Evolutionary conservation across 2,797 vertebrate species (phyloP).

Genomic region (Hyperoplus immaculatus): DNA sequence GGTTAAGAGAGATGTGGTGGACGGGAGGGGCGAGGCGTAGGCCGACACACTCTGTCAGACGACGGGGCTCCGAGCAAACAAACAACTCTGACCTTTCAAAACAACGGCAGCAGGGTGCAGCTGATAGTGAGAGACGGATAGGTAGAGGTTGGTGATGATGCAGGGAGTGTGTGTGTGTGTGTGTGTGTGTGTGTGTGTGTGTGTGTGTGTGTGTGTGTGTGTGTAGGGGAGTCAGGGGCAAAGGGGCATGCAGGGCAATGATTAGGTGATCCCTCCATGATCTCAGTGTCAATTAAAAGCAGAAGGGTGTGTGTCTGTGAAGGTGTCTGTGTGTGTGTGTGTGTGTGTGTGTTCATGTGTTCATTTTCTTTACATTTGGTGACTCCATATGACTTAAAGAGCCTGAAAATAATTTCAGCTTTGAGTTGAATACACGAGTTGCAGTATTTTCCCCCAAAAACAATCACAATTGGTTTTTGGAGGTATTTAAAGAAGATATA

Average conservation of each 20-base stretch:
- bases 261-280: constrained; percentile 54
- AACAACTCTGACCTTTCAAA: constrained; percentile 78
- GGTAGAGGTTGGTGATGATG: constrained; percentile 55
- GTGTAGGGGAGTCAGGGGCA: constrained; percentile 51
- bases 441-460: too few relatives aligned
- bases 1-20: constrained; percentile 60
- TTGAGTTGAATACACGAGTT: too few relatives aligned
- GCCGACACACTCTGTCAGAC: constrained; percentile 74
- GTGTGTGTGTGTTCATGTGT: background rate
- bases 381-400: background rate
- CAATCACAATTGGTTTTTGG: too few relatives aligned
- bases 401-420: background rate
- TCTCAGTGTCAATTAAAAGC: constrained; percentile 48
- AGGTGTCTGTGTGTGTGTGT: constrained; percentile 5
- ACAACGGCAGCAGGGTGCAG: constrained; percentile 77
- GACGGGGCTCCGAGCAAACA: constrained; percentile 75
- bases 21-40: constrained; percentile 48
- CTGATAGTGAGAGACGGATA: constrained; percentile 74
- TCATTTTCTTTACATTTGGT: background rate
- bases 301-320: background rate
- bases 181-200: constrained; percentile 6
- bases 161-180: constrained; percentile 31
- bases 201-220: background rate
- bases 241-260: constrained; percentile 54
- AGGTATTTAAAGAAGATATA: too few relatives aligned